Percentiles rank a stretch among this genome's conserved stretches.
Conservation (phyloP, 2,888 invertebrate genomes). For the Chrysodeixis includens region DNA sequence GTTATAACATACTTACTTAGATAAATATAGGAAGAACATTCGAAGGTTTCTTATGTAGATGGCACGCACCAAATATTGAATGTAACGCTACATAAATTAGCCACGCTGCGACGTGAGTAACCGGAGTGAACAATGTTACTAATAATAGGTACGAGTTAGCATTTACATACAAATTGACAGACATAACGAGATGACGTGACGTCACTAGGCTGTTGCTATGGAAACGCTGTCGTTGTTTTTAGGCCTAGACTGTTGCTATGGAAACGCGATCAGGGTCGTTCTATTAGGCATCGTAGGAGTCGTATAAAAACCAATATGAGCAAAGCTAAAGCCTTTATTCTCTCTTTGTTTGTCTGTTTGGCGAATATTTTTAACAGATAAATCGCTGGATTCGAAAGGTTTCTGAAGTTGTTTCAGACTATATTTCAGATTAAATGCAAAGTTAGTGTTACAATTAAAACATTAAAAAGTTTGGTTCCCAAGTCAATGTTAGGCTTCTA, state of each 20-base stretch:
- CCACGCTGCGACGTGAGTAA: constrained; percentile 25
- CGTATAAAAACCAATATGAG: too few relatives aligned
- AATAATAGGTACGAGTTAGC: constrained; percentile 7
- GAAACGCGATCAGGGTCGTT: background rate
- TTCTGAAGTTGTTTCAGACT: too few relatives aligned
- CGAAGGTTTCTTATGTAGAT: constrained; percentile 28
- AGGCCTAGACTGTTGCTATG: background rate
- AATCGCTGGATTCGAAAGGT: too few relatives aligned
- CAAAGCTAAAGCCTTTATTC: too few relatives aligned
- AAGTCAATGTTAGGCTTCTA: too few relatives aligned
- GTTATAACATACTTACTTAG: background rate
- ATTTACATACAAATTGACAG: constrained; percentile 32
- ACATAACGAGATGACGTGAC: background rate
- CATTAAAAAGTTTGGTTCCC: too few relatives aligned
- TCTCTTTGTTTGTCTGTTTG: too few relatives aligned
- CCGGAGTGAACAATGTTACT: constrained; percentile 19
- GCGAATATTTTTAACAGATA: too few relatives aligned
- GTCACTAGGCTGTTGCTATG: background rate
- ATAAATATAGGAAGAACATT: constrained; percentile 29
- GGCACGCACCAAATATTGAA: constrained; percentile 41
- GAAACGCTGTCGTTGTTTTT: too few relatives aligned
- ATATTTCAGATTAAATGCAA: too few relatives aligned
- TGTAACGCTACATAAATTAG: constrained; percentile 51
- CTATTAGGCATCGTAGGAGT: background rate
- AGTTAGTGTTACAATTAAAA: too few relatives aligned